These are phyloP conservation scores for Naja naja DNA, from an alignment of 2,113 vertebrate species.

Conservation along the genomic window DNA sequence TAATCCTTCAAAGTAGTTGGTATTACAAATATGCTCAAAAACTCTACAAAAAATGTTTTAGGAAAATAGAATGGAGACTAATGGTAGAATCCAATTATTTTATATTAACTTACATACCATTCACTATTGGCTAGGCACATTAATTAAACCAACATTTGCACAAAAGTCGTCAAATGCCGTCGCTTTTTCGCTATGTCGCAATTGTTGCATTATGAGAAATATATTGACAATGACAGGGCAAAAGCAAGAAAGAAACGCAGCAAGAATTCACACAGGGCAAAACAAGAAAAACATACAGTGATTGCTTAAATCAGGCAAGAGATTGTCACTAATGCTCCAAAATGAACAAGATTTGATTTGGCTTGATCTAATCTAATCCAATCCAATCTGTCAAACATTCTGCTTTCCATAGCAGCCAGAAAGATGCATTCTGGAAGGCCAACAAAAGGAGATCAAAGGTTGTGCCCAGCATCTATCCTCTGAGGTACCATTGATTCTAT, in stretches of 20 bases:
- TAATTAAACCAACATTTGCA: background rate
- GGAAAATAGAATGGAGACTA: background rate
- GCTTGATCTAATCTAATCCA: background rate
- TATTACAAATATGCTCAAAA: background rate
- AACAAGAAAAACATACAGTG: background rate
- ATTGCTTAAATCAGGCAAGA: background rate
- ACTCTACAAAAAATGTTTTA: background rate
- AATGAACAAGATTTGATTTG: background rate
- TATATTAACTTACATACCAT: background rate
- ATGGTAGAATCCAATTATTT: background rate
- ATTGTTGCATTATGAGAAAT: constrained; percentile 3
- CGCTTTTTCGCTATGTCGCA: background rate
- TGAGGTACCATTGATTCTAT: background rate
- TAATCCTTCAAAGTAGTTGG: background rate
- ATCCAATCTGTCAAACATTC: background rate
- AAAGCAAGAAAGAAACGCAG: background rate
- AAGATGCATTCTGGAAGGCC: background rate
- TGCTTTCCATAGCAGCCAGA: background rate
- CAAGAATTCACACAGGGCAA: background rate
- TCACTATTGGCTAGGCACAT: background rate
- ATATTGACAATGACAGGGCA: background rate
- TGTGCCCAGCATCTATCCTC: too few species aligned
- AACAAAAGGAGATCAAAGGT: background rate
- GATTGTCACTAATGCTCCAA: background rate
- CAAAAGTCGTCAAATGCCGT: background rate